Conservation (phyloP, 1,140 invertebrate species). For the Panulirus ornatus region DNA sequence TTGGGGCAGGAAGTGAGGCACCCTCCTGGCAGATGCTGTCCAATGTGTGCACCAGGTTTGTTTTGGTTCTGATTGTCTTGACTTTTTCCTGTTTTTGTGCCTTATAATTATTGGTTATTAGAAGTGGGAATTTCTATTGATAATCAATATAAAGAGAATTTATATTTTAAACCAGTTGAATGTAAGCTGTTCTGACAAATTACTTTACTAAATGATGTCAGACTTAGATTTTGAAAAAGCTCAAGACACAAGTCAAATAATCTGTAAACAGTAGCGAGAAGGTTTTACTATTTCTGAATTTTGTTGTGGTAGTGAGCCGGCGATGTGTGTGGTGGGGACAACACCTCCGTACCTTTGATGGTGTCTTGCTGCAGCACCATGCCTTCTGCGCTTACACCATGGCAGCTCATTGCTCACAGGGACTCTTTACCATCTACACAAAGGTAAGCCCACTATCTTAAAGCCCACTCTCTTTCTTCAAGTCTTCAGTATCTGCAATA, state of each 20-base stretch:
- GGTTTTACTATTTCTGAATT: no score
- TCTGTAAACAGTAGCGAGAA: no score
- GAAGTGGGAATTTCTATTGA: not conserved
- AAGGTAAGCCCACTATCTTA: not conserved
- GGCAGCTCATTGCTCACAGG: not conserved
- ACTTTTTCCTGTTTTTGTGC: not conserved
- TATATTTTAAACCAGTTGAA: no score
- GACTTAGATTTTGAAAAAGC: no score
- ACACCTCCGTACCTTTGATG: constrained; percentile 8
- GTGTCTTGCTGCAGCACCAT: not conserved
- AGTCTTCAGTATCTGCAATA: no score
- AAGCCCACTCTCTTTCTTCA: no score
- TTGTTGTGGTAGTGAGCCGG: not conserved
- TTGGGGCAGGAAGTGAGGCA: constrained; percentile 1
- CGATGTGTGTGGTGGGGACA: constrained; percentile 9
- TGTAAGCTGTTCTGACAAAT: no score
- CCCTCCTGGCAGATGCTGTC: not conserved
- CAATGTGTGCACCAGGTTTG: not conserved
- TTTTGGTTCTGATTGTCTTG: no score
- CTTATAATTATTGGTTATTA: not conserved
- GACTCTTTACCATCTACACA: constrained; percentile 25
- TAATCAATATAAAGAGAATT: no score
- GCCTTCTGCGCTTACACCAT: not conserved
- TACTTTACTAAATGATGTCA: no score
- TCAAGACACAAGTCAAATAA: no score